Evolutionary conservation across 2,888 invertebrate species (phyloP).

Genomic region (Apamea monoglypha): DNA sequence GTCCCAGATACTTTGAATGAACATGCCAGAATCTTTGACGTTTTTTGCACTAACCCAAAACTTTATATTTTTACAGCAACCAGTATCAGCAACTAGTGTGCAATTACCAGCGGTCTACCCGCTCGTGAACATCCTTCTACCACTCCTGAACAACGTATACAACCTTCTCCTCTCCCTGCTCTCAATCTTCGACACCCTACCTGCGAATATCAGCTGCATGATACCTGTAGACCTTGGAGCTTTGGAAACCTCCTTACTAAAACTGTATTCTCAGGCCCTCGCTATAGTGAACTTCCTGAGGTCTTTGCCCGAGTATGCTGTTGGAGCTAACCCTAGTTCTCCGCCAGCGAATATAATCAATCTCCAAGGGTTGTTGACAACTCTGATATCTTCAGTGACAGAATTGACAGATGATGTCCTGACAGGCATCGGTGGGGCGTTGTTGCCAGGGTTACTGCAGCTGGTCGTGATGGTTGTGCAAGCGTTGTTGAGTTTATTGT

Average conservation of each 20-base stretch:
- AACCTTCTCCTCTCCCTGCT: conserved; percentile 85
- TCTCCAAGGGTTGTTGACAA: conserved; percentile 79
- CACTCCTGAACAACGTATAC: conserved; percentile 87
- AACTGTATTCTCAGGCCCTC: conserved; percentile 85
- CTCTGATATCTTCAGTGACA: conserved; percentile 76
- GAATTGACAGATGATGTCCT: conserved; percentile 83
- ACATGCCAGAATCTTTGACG: no score
- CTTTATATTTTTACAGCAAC: conserved; percentile 39
- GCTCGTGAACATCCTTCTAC: conserved; percentile 85
- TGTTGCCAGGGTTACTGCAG: conserved; percentile 83
- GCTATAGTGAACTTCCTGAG: conserved; percentile 86
- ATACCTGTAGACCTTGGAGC: conserved; percentile 86
- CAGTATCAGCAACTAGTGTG: conserved; percentile 79
- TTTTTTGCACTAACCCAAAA: background rate
- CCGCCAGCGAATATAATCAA: conserved; percentile 76
- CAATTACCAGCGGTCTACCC: conserved; percentile 87
- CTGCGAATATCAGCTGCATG: conserved; percentile 82
- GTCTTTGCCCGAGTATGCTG: conserved; percentile 82
- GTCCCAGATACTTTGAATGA: no score
- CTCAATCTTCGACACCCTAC: conserved; percentile 86
- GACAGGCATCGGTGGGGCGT: conserved; percentile 81
- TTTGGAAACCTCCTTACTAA: conserved; percentile 84
- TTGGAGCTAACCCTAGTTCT: conserved; percentile 82
- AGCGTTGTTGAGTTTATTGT: conserved; percentile 77
- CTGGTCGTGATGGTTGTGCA: conserved; percentile 82